These are phyloP conservation scores for Amphimallon solstitiale DNA, from an alignment of 2,888 invertebrate species.

Conservation along the genomic window DNA sequence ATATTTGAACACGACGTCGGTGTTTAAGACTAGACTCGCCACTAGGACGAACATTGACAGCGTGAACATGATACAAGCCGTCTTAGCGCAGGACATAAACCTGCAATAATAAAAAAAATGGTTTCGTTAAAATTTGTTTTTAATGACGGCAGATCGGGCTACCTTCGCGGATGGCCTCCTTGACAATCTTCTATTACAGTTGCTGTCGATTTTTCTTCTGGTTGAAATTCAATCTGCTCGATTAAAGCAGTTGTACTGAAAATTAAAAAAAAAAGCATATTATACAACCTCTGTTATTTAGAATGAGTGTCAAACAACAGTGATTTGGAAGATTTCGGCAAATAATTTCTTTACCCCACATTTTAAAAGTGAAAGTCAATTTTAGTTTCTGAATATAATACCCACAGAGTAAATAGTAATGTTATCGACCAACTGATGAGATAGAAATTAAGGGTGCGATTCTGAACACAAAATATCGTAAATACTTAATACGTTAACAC, in stretches of 20 bases:
- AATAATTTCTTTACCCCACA: no score
- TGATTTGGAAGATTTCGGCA: no score
- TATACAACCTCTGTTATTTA: no score
- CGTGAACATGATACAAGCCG: conserved; percentile 15
- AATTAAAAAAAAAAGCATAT: no score
- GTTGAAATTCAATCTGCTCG: conserved; percentile 6
- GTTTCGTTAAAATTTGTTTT: not conserved
- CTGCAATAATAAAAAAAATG: not conserved
- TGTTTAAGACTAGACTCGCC: conserved; percentile 25
- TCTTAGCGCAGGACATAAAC: conserved; percentile 6
- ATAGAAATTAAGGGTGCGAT: no score
- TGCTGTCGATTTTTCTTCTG: not conserved
- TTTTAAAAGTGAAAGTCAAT: no score
- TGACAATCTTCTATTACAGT: not conserved
- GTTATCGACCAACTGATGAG: no score
- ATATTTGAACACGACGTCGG: conserved; percentile 16
- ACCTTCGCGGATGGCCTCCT: not conserved
- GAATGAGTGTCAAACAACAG: no score
- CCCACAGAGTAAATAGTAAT: no score
- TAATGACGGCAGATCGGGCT: not conserved
- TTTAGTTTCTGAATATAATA: no score
- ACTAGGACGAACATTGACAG: conserved; percentile 16
- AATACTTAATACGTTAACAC: no score
- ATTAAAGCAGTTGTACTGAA: conserved; percentile 9
- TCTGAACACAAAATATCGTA: no score